Evolutionary conservation across 2,888 invertebrate species (phyloP).

Genomic region (Chalcosyrphus nemorum): DNA sequence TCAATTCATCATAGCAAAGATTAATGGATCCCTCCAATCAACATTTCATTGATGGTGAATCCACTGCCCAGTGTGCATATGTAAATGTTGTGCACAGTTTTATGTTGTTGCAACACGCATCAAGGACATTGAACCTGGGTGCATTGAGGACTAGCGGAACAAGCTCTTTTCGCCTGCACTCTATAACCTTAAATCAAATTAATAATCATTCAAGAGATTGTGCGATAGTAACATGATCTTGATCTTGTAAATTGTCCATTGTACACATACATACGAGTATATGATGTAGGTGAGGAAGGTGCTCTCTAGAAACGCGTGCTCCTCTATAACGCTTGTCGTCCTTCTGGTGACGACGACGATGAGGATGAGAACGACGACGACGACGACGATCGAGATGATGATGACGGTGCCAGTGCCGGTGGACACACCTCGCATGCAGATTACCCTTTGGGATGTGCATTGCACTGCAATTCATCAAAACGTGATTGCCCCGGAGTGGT

Average conservation of each 20-base stretch:
- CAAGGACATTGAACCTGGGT: slow-evolving; percentile 62
- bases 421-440: slow-evolving; percentile 70
- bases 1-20: slow-evolving; percentile 65
- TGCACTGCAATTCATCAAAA: slow-evolving; percentile 65
- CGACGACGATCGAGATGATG: neutral
- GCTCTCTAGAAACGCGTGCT: slow-evolving; percentile 5
- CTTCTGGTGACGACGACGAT: neutral
- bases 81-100: slow-evolving; percentile 39
- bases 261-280: neutral
- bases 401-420: slow-evolving; percentile 48
- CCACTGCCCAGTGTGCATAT: slow-evolving; percentile 1
- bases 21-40: slow-evolving; percentile 66
- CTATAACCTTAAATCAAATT: slow-evolving; percentile 62
- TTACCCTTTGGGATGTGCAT: slow-evolving; percentile 59
- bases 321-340: slow-evolving; percentile 35
- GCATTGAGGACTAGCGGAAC: slow-evolving; percentile 12
- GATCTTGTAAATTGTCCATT: slow-evolving; percentile 64
- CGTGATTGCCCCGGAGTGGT: slow-evolving; percentile 51
- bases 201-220: slow-evolving; percentile 69
- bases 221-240: slow-evolving; percentile 69
- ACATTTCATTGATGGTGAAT: slow-evolving; percentile 64
- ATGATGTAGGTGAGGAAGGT: neutral
- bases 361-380: neutral
- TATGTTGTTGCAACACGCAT: slow-evolving; percentile 59
- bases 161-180: neutral